Base-by-base conservation (phyloP, 2,113 vertebrate species). In the Nothoprocta perdicaria region DNA sequence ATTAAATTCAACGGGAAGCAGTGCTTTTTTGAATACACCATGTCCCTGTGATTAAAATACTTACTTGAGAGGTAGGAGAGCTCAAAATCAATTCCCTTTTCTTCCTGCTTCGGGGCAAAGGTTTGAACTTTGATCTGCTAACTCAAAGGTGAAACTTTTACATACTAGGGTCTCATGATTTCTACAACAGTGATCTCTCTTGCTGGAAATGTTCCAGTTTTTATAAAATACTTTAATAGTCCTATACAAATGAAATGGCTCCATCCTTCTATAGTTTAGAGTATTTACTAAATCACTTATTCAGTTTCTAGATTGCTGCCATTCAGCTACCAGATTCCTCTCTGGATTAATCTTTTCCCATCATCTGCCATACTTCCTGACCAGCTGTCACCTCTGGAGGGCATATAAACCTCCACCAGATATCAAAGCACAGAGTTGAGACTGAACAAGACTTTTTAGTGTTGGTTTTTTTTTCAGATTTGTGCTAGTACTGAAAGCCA, bases 11-110 rank as follows among this genome's bases (percentile, higher is more conserved):
- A 55, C 5, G 50, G 33, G 38, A 92, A 24, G 60, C 72, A 77
- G 45, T 71, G 41, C 8, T 92, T 89, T 55, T 80, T 74, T 66
- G 63, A 92, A 83, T 66, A 38, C 8, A 38, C 69, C 55, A 71
- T 21, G 27, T 85, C 41, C 14, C 26, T 88, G 67, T 94, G 87
- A 95, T 91, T 89, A 92, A 93, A 45, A 17, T 67, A 84, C 45
- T 15, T 60, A 26, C n/a, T 40, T 52, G 46, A 92, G 26, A 92
- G n/a, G 26, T 82, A 74, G 58, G 53, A 91, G 33, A 55, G 53
- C 41, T 74, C 55, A 77, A 50, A 38, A 38, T 38, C 35, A 38
- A 87, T 80, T 87, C 38, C 53, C 62, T 81, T 55, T 93, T 65
- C 50, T 73, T 82, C 35, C 45, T 83, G 22, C 55, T 91, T 93